Evolutionary conservation across 2,888 invertebrate genomes (phyloP), one percentile per base, ranked within the genome.

Genomic region (Mayetiola destructor): DNA sequence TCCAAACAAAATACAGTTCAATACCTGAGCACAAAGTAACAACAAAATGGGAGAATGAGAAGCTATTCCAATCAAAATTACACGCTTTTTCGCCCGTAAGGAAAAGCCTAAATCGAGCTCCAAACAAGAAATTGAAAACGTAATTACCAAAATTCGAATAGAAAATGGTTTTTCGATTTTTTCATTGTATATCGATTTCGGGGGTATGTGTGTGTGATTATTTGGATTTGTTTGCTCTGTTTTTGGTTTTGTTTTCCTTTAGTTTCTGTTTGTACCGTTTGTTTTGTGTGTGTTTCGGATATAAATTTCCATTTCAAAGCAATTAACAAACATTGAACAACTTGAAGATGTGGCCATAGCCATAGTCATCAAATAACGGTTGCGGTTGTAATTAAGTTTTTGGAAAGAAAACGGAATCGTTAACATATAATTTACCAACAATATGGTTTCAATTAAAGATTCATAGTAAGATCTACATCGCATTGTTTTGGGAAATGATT

Each of bases 121-220:
- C 48, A 27, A 14, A 48, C 48, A 48, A 27, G 21, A 48, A 48
- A 48, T 12, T 6, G 9, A 27, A 48, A 48, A 48, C 27, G 48
- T 48, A 48, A 48, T 48, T 27, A 48, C 48, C n/a, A 27, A 27
- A 48, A 48, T 27, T 48, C 27, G 48, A n/a, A n/a, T n/a, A n/a
- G n/a, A n/a, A n/a, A n/a, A n/a, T n/a, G n/a, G n/a, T 27, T 48
- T 48, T 27, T 48, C n/a, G 27, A 27, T 4, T 12, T 37, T 37
- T 37, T 14, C 29, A n/a, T n/a, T 32, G n/a, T 48, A 48, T 27
- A n/a, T 48, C n/a, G n/a, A n/a, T n/a, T n/a, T n/a, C n/a, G n/a
- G n/a, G n/a, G n/a, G n/a, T n/a, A n/a, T n/a, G n/a, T n/a, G n/a
- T 48, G 48, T 48, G 23, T 48, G 48, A 48, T 48, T 48, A n/a